phyloP scores from a whole-genome alignment of 2,888 invertebrate genomes.

The Zygaena filipendulae region DNA sequence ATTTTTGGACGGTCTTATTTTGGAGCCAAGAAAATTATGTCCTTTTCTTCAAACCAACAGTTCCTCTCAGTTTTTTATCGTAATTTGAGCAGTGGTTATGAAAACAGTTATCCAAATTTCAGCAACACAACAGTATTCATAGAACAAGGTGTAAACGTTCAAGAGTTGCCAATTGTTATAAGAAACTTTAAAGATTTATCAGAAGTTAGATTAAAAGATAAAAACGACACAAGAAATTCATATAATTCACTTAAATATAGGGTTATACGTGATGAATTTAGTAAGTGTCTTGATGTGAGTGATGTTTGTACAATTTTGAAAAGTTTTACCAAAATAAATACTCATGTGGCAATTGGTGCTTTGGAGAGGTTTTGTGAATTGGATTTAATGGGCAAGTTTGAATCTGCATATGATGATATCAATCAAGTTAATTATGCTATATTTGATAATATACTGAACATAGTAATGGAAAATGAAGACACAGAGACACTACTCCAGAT shows the following conservation, averaged over 20 bases:
- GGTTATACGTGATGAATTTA: conserved; percentile 59
- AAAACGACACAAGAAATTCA: too few relatives aligned
- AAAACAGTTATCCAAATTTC: conserved; percentile 34
- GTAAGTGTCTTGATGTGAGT: conserved; percentile 45
- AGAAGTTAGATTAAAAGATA: too few relatives aligned
- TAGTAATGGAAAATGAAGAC: conserved; percentile 55
- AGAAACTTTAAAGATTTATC: conserved; percentile 54
- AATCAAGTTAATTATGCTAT: conserved; percentile 46
- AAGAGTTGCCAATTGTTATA: conserved; percentile 75
- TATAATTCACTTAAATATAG: too few relatives aligned
- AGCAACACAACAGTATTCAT: conserved; percentile 65
- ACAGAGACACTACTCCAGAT: conserved; percentile 54
- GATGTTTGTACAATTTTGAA: conserved; percentile 55
- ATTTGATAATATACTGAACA: conserved; percentile 50
- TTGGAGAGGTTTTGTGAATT: conserved; percentile 56
- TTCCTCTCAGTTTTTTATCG: too few relatives aligned
- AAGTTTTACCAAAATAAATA: conserved; percentile 60
- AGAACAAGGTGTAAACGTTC: conserved; percentile 74
- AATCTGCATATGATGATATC: conserved; percentile 25
- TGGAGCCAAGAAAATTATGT: neutral
- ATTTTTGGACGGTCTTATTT: neutral
- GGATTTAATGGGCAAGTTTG: conserved; percentile 36
- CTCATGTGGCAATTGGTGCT: conserved; percentile 58
- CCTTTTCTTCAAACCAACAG: neutral
- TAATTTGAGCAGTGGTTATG: conserved; percentile 38